Percentiles rank a stretch among this genome's conserved stretches.
Evolutionary conservation across 1,140 invertebrate species (phyloP).

Genomic region (Anastatus disparis): DNA sequence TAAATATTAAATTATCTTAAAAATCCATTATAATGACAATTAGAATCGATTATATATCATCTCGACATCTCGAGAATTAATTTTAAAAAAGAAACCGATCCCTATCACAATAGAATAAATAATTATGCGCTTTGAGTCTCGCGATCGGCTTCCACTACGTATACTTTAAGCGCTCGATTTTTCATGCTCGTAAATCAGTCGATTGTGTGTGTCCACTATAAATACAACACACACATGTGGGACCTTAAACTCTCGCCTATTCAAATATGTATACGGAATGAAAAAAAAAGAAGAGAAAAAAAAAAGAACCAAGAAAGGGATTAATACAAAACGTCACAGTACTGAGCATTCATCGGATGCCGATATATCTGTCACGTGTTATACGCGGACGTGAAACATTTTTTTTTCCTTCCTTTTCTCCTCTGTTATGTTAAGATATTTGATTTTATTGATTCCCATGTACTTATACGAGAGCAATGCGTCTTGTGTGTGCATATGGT

Average conservation of each 20-base stretch:
- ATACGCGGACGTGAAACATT: neutral
- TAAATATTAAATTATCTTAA: no score
- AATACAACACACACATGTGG: no score
- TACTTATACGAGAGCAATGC: no score
- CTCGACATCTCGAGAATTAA: no score
- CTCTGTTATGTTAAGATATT: neutral
- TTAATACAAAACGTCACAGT: constrained; percentile 5
- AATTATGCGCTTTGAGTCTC: neutral
- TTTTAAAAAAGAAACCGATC: no score
- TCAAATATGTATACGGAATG: constrained; percentile 9
- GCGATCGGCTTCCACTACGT: neutral
- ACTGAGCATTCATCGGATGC: constrained; percentile 6
- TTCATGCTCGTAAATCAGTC: constrained; percentile 11
- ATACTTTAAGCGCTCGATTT: no score
- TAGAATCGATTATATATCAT: no score
- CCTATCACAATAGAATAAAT: constrained; percentile 12
- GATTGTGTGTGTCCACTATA: no score
- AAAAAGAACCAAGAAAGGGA: neutral
- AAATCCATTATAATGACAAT: no score
- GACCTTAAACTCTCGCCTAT: constrained; percentile 2
- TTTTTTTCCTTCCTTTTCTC: neutral
- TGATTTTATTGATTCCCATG: neutral
- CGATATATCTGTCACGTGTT: neutral
- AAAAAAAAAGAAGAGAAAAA: neutral
- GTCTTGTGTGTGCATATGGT: neutral